Conservation (phyloP, 2,888 invertebrate genomes). For the Nephrotoma appendiculata region DNA sequence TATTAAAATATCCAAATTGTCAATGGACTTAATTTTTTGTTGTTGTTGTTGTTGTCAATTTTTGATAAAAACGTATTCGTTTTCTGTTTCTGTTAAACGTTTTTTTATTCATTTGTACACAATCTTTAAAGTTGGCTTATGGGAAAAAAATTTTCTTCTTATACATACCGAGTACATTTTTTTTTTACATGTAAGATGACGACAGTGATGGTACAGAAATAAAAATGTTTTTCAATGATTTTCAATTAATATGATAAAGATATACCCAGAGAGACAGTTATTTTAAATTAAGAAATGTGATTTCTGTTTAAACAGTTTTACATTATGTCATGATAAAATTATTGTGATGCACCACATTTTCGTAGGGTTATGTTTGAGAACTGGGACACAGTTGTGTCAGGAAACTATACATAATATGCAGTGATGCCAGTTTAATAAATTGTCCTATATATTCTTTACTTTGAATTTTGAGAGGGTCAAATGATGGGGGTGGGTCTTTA, state of each 20-base stretch:
- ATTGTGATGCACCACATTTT: background rate
- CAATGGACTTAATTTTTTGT: background rate
- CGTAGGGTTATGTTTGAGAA: background rate
- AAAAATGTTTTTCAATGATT: background rate
- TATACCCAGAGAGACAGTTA: background rate
- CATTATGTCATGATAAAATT: background rate
- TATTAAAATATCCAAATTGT: background rate
- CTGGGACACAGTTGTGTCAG: background rate
- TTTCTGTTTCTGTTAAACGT: background rate
- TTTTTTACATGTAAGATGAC: background rate
- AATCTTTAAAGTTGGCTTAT: background rate
- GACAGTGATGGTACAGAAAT: background rate
- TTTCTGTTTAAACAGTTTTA: background rate
- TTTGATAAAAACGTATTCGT: background rate
- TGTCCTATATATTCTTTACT: too few relatives aligned
- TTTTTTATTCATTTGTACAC: background rate
- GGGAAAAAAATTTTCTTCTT: background rate
- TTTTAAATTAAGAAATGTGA: background rate
- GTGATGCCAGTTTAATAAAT: too few relatives aligned
- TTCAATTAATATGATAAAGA: background rate
- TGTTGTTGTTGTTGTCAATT: background rate
- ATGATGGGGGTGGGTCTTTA: too few relatives aligned
- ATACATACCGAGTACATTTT: background rate
- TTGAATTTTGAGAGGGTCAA: too few relatives aligned
- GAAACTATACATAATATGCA: background rate